Evolutionary conservation across 2,888 invertebrate species (phyloP).

Genomic region (Mellilla xanthometata): DNA sequence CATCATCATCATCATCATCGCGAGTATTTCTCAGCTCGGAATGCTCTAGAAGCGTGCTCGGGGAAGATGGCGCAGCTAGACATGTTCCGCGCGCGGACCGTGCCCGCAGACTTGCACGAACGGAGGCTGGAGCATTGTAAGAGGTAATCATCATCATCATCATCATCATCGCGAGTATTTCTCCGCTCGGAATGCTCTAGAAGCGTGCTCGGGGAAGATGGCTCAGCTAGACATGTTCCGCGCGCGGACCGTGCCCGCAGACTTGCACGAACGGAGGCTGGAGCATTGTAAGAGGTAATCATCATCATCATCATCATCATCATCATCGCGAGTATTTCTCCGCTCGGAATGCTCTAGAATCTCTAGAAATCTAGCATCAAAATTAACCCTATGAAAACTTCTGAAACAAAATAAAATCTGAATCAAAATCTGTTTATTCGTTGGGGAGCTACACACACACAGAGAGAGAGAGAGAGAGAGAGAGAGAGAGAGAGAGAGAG

Average conservation of each 20-base stretch:
- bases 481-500: too few relatives aligned
- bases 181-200: constrained; percentile 80
- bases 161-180: constrained; percentile 85
- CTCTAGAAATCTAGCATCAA: too few relatives aligned
- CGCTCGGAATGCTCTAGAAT: constrained; percentile 81
- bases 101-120: constrained; percentile 85
- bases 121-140: constrained; percentile 89
- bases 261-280: constrained; percentile 85
- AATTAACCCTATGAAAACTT: too few relatives aligned
- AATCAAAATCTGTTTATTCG: too few relatives aligned
- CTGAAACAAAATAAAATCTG: too few relatives aligned
- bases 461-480: too few relatives aligned
- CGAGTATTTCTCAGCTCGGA: constrained; percentile 82
- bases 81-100: constrained; percentile 76
- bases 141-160: too few relatives aligned
- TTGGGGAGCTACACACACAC: too few relatives aligned
- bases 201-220: constrained; percentile 82
- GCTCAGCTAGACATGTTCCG: constrained; percentile 80
- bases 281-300: constrained; percentile 90
- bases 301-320: too few relatives aligned
- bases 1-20: too few relatives aligned
- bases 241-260: constrained; percentile 82
- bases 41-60: constrained; percentile 81
- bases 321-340: constrained; percentile 84
- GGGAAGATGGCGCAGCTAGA: constrained; percentile 82